These are phyloP conservation scores for Nycticorax nycticorax DNA, from an alignment of 2,113 vertebrate genomes.

Conservation along the genomic window DNA sequence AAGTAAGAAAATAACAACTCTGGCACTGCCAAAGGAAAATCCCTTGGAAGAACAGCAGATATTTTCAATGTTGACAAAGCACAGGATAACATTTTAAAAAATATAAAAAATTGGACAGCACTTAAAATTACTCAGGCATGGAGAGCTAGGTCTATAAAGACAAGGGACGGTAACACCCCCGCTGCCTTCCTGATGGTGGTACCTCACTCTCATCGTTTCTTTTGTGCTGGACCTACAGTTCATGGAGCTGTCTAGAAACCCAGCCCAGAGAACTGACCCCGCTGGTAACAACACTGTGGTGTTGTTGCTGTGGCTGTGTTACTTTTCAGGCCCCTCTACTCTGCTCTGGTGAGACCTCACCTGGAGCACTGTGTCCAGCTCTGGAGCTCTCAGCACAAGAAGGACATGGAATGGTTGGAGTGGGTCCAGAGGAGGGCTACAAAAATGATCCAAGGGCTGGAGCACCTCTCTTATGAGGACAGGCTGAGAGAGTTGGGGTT, in stretches of 20 bases:
- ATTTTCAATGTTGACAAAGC: neutral
- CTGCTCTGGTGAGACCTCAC: too few relatives aligned
- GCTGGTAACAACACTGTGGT: fast-evolving
- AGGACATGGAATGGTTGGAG: too few relatives aligned
- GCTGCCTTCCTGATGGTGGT: neutral
- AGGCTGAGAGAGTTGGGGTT: too few relatives aligned
- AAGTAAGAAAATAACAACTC: neutral
- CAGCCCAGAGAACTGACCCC: neutral
- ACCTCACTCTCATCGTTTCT: neutral
- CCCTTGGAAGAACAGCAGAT: neutral
- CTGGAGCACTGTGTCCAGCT: too few relatives aligned
- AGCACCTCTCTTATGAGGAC: too few relatives aligned
- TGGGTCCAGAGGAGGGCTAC: too few relatives aligned
- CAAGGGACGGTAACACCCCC: neutral
- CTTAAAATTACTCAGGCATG: neutral
- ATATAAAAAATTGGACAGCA: neutral
- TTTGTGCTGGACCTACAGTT: neutral
- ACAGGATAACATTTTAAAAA: neutral
- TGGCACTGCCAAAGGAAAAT: neutral
- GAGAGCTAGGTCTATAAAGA: neutral
- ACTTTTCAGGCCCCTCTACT: neutral
- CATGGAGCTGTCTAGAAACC: neutral
- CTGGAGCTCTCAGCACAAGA: too few relatives aligned
- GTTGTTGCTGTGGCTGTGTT: neutral
- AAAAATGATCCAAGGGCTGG: too few relatives aligned